Percentiles rank a stretch among this genome's conserved stretches.
Conservation (phyloP, 2,113 vertebrate species). For the Haemorhous mexicanus region DNA sequence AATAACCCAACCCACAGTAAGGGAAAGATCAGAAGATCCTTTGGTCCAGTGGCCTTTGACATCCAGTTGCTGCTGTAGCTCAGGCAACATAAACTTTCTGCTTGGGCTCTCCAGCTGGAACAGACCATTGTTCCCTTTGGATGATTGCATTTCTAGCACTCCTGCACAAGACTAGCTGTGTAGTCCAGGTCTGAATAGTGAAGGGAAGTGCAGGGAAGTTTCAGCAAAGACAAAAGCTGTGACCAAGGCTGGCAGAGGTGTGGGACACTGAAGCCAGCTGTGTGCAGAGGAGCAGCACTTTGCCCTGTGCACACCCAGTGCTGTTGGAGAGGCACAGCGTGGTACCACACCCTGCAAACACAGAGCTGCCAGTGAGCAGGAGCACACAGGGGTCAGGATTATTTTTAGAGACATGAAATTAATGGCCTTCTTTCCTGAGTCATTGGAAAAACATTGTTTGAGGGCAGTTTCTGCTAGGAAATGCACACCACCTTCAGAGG, state of each 20-base stretch:
- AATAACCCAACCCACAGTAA: not conserved
- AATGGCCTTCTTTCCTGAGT: not conserved
- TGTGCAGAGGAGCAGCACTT: not conserved
- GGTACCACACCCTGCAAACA: not conserved
- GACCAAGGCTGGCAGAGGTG: not conserved
- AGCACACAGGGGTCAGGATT: not conserved
- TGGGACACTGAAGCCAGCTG: not conserved
- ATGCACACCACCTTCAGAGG: not conserved
- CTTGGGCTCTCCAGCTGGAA: not conserved
- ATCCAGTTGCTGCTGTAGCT: not conserved
- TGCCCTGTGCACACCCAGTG: fast-evolving
- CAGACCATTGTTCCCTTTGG: not conserved
- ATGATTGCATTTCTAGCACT: not conserved
- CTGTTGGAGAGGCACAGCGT: fast-evolving
- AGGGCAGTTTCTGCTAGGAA: not conserved
- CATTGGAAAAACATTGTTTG: not conserved
- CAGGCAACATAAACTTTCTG: not conserved
- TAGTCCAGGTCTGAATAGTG: not conserved
- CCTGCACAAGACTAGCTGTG: not conserved
- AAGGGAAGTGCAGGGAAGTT: not conserved
- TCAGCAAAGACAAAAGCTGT: not conserved
- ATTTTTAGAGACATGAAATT: conserved; percentile 23
- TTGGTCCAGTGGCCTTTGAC: not conserved
- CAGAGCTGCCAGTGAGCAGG: not conserved
- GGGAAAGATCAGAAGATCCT: not conserved